Base-by-base conservation (phyloP, 2,888 invertebrate genomes). In the Flabesymbios commensalis region DNA sequence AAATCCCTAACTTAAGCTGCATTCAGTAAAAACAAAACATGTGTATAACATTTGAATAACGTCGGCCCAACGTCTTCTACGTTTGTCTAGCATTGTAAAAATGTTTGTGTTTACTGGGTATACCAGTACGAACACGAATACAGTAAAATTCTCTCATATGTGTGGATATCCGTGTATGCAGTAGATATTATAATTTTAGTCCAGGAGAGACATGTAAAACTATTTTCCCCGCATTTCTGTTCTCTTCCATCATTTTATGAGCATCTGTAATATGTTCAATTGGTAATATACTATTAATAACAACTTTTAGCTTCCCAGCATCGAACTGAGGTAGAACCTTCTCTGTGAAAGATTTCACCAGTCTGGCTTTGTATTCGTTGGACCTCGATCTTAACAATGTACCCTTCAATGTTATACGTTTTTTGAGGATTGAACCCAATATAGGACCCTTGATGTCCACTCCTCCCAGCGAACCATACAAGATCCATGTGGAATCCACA, bases 391-490 rank as follows among this genome's bases (percentile, higher is more conserved):
- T 5, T 58, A 68, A 49, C 39, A 56, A 57, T n/a, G 64, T 61
- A 2, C 52, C 56, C 5, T 56, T 31, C 7, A 65, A 22, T 17
- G 39, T 58, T n/a, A 78, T 67, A 52, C 82, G 66, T 61, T 83
- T 83, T 26, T 74, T 59, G 32, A 83, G 59, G 31, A 83, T 54
- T 53, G 71, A 66, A 5, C 67, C 65, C 22, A 83, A 63, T 2
- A 80, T 47, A 61, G 76, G 72, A 10, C 77, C 79, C 58, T 72
- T 71, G 1, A 80, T 70, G 24, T 69, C 69, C 7, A 70, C 69
- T 17, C 82, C 81, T 57, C 82, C 80, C 64, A 83, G 42, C 1
- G 77, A 63, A 17, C 83, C 83, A 72, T 80, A 83, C 0, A 80
- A 59, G 19, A 83, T 74, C 83, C 83, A 83, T 49, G 76, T 69